phyloP scores from a whole-genome alignment of 2,888 invertebrate genomes.

The Ephialtes manifestator region DNA sequence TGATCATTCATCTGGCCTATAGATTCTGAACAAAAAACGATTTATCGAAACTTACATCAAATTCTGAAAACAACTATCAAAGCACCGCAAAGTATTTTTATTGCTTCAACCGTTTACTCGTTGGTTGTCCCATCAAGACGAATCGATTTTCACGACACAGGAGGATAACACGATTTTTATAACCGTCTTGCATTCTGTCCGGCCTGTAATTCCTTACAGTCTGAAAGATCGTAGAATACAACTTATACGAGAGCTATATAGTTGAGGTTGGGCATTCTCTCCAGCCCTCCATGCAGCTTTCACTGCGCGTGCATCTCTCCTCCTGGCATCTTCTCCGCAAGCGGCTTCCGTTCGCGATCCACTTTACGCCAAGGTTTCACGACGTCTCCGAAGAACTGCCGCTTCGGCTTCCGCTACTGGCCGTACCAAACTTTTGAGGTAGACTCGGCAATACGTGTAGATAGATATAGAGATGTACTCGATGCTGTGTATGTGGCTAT shows the following conservation, averaged over 20 bases:
- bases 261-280: slow-evolving; percentile 43
- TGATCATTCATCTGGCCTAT: no score
- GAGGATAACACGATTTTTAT: slow-evolving; percentile 27
- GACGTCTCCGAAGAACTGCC: slow-evolving; percentile 49
- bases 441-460: slow-evolving; percentile 26
- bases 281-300: slow-evolving; percentile 11
- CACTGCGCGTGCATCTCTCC: slow-evolving; percentile 9
- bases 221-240: slow-evolving; percentile 22
- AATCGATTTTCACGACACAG: slow-evolving; percentile 7
- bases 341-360: slow-evolving; percentile 50
- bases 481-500: slow-evolving; percentile 3
- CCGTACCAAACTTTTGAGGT: slow-evolving; percentile 45
- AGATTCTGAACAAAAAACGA: not conserved
- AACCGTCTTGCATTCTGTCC: slow-evolving; percentile 14
- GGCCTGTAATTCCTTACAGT: slow-evolving; percentile 23
- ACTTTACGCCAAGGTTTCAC: slow-evolving; percentile 49
- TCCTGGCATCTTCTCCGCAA: not conserved
- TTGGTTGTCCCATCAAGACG: not conserved
- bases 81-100: not conserved
- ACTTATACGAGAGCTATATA: slow-evolving; percentile 31
- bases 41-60: not conserved
- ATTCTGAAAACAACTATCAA: not conserved
- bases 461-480: slow-evolving; percentile 9
- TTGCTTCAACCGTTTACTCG: not conserved
- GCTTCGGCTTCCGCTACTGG: slow-evolving; percentile 21